Conservation (phyloP, 2,113 vertebrate genomes). For the Furnarius figulus region DNA sequence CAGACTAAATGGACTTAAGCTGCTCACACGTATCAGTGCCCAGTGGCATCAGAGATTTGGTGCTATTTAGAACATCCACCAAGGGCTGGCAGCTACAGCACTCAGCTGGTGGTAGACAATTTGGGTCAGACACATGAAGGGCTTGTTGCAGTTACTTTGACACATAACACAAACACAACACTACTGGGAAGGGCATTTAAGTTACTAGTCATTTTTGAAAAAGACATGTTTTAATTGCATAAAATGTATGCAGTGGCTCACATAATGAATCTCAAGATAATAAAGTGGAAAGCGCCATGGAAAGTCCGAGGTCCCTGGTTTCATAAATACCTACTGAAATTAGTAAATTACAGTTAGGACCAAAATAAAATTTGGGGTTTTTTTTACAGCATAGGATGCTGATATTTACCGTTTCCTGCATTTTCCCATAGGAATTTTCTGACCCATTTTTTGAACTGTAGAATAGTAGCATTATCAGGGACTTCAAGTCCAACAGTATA, state of each 20-base stretch:
- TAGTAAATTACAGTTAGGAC: background rate
- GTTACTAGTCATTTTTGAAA: background rate
- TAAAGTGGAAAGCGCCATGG: background rate
- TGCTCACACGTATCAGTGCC: background rate
- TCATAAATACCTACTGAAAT: background rate
- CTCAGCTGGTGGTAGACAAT: background rate
- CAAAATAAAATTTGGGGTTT: background rate
- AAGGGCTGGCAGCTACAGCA: background rate
- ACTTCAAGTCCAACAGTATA: slow-evolving; percentile 76
- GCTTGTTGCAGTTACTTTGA: background rate
- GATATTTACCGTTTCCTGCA: slow-evolving; percentile 72
- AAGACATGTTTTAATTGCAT: background rate
- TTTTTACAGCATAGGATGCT: background rate
- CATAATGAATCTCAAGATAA: background rate
- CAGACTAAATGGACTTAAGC: background rate
- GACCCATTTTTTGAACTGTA: slow-evolving; percentile 77
- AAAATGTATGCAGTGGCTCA: background rate
- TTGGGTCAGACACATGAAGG: background rate
- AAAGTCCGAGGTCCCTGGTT: background rate
- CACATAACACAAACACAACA: background rate
- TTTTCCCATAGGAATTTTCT: slow-evolving; percentile 78
- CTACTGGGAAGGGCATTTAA: background rate
- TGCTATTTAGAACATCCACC: background rate
- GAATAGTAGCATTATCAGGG: slow-evolving; percentile 75
- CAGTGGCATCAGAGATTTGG: background rate